phyloP scores from a whole-genome alignment of 92 coral and sea anemone genomes.

The Hydrozoanthus gracilis region DNA sequence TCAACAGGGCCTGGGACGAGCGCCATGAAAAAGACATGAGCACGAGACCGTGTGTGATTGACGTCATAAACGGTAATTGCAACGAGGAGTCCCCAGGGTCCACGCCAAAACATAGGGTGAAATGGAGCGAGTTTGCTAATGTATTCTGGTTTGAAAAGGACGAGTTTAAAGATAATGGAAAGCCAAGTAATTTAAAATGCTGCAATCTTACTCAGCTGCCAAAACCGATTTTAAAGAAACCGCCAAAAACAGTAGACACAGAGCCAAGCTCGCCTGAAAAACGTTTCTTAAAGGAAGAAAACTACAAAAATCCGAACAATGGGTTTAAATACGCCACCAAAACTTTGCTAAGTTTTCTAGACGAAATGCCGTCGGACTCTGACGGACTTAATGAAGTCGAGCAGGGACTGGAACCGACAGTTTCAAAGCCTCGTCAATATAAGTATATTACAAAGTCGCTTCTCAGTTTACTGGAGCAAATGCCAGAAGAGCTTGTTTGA shows the following conservation, averaged over 20 bases:
- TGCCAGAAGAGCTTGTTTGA: slow-evolving; percentile 6
- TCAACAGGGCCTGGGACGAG: slow-evolving; percentile 24
- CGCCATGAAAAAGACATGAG: slow-evolving; percentile 3
- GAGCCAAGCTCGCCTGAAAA: neutral
- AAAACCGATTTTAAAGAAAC: slow-evolving; percentile 21
- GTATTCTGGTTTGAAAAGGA: slow-evolving; percentile 12
- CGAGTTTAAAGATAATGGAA: neutral
- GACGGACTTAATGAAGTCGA: slow-evolving; percentile 31
- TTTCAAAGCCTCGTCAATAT: slow-evolving; percentile 10
- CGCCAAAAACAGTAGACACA: neutral
- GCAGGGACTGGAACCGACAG: neutral
- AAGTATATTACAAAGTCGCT: neutral
- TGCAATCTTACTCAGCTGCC: neutral
- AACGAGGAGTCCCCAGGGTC: slow-evolving; percentile 11
- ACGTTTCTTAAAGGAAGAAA: neutral
- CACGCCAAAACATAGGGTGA: slow-evolving; percentile 4
- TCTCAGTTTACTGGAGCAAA: slow-evolving; percentile 12
- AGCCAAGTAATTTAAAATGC: neutral
- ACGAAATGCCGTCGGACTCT: neutral
- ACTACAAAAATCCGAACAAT: neutral
- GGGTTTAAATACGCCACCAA: slow-evolving; percentile 32
- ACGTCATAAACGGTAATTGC: neutral
- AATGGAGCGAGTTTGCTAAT: slow-evolving; percentile 17
- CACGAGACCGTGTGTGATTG: slow-evolving; percentile 6
- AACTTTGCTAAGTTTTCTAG: slow-evolving; percentile 26